Base-by-base conservation (phyloP, 2,888 invertebrate species). In the Trichogramma dendrolimi region DNA sequence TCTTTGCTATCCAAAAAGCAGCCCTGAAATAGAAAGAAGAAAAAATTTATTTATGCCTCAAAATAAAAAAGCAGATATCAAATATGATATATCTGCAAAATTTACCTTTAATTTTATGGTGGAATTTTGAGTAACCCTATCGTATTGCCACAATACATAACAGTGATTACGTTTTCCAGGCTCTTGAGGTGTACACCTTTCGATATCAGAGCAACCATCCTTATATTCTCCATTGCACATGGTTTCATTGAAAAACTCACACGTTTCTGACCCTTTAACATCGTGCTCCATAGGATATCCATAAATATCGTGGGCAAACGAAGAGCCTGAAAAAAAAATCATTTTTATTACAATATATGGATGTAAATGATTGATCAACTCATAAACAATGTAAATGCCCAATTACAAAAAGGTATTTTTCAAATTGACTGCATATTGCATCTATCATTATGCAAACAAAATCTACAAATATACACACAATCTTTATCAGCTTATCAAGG, bases 1-100 rank as follows among this genome's bases (percentile, higher is more conserved):
- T 89, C 88, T 51, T 87, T 87, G 67, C 87, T 88, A 72, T 92
- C 87, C 53, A 92, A 81, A 79, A 96, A 96, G 75, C 96, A 96
- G 59, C 96, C 96, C 85, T 94, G 85, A 68, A 79, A 78, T 51
- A 62, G 3, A 6, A 52, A 40, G 41, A 51, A 53, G 4, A 44
- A 38, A n/a, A 46, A 14, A 8, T 11, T 47, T 10, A 7, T 10
- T 41, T 27, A 50, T 4, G 41, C 40, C 11, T 46, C 42, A 40
- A 27, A 59, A 40, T 60, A 39, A 47, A 55, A 55, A 46, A 8
- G 11, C 49, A 11, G n/a, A 50, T 27, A 27, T 27, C 27, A 27
- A 27, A 27, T 3, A 27, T 2, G 11, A 48, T 54, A 27, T 27
- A 55, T 6, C 10, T 5, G 51, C 1, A 51, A 14, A 42, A 62